A percentile compares a stretch with the other conserved stretches of the same genome.
Conservation (phyloP, 64 coral and sea anemone genomes). For the Stylophora pistillata region DNA sequence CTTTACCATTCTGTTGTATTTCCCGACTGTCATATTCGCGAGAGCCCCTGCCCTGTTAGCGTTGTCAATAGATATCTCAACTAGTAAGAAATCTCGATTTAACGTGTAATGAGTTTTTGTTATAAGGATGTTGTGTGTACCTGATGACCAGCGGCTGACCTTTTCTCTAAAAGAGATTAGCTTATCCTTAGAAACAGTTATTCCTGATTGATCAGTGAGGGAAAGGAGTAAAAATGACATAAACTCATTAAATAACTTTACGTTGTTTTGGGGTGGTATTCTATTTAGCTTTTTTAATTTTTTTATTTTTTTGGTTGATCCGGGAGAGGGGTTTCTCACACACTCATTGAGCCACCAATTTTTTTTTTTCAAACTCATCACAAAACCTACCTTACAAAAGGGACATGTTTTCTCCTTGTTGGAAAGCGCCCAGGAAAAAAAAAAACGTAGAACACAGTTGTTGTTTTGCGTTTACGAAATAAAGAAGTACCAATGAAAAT, state of each 20-base stretch:
- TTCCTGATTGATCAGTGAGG: conserved; percentile 9
- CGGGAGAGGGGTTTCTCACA: too few relatives aligned
- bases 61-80: conserved; percentile 61
- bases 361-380: too few relatives aligned
- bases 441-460: too few relatives aligned
- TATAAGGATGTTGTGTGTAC: conserved; percentile 18
- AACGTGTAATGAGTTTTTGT: conserved; percentile 33
- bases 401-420: too few relatives aligned
- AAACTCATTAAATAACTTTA: conserved; percentile 34
- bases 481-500: too few relatives aligned
- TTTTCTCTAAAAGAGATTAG: conserved; percentile 38
- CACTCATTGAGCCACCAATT: too few relatives aligned
- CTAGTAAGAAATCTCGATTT: conserved; percentile 45
- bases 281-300: too few relatives aligned
- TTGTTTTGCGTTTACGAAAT: too few relatives aligned
- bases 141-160: conserved; percentile 29
- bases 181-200: conserved; percentile 25
- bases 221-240: conserved; percentile 23
- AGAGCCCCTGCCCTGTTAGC: conserved; percentile 44
- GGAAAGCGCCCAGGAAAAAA: too few relatives aligned
- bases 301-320: too few relatives aligned
- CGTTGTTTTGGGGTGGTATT: conserved; percentile 30
- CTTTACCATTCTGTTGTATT: conserved; percentile 19
- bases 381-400: too few relatives aligned
- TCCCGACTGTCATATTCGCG: conserved; percentile 38